These are phyloP conservation scores for Leucoma salicis DNA, from an alignment of 2,888 invertebrate genomes.

Conservation along the genomic window DNA sequence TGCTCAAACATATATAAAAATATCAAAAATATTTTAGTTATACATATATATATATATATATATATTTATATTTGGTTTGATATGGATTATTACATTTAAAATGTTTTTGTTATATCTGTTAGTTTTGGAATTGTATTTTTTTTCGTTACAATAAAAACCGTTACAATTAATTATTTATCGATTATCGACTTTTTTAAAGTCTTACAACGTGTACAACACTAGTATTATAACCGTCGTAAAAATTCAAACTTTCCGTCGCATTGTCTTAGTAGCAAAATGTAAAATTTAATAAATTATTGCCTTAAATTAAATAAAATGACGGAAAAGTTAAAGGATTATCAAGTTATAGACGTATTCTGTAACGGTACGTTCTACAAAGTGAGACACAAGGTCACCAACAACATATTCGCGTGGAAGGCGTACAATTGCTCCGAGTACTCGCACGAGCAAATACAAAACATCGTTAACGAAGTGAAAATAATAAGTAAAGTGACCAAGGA, in stretches of 20 bases:
- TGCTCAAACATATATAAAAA: no score
- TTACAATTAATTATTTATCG: no score
- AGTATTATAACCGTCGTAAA: constrained; percentile 53
- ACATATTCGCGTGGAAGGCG: constrained; percentile 77
- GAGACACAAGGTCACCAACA: constrained; percentile 77
- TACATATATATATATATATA: no score
- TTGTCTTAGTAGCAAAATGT: constrained; percentile 75
- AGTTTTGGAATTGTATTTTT: no score
- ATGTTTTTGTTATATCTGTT: no score
- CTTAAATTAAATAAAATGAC: constrained; percentile 48
- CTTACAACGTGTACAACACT: constrained; percentile 44
- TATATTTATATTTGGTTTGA: no score
- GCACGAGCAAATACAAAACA: constrained; percentile 68
- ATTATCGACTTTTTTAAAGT: constrained; percentile 22
- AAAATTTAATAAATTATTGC: constrained; percentile 36
- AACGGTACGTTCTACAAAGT: constrained; percentile 78
- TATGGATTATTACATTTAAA: no score
- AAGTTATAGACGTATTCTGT: constrained; percentile 76
- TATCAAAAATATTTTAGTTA: no score
- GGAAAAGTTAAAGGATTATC: constrained; percentile 73
- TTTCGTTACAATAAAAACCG: no score
- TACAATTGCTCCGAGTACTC: constrained; percentile 69
- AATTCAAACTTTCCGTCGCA: constrained; percentile 65
- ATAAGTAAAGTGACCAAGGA: constrained; percentile 61
- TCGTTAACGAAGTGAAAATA: constrained; percentile 68